phyloP scores from a whole-genome alignment of 1,140 invertebrate species.

The Agrypnia vestita region DNA sequence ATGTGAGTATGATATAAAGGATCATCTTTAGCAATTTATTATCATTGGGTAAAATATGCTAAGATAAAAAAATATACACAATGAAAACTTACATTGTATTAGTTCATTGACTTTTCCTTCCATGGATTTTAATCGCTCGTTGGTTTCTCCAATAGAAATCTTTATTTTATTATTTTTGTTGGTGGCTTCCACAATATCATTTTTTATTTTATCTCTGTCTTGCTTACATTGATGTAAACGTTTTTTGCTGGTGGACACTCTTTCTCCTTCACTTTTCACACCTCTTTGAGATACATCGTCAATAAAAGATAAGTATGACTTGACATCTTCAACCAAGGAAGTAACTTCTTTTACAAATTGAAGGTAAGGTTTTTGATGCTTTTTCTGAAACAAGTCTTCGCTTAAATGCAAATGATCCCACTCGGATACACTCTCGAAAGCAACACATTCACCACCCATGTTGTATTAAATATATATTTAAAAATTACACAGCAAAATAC shows the following conservation, averaged over 20 bases:
- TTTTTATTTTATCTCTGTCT: constrained; percentile 20
- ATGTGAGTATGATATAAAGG: too few species aligned
- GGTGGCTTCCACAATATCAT: constrained; percentile 11
- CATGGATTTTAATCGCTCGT: constrained; percentile 17
- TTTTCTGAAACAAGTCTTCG: constrained; percentile 40
- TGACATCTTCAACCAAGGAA: constrained; percentile 19
- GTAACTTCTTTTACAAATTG: constrained; percentile 38
- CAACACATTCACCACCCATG: constrained; percentile 26
- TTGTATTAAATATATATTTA: not conserved
- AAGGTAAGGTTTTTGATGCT: constrained; percentile 22
- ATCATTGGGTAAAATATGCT: too few species aligned
- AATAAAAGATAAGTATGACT: constrained; percentile 25
- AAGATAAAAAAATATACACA: not conserved
- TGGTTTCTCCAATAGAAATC: constrained; percentile 14
- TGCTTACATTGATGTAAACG: constrained; percentile 25
- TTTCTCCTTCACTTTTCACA: constrained; percentile 35
- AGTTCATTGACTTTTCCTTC: constrained; percentile 19
- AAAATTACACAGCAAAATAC: not conserved
- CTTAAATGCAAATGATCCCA: constrained; percentile 38
- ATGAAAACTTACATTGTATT: constrained; percentile 26
- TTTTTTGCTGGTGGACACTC: constrained; percentile 33
- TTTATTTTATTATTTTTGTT: constrained; percentile 25
- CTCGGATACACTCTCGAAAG: constrained; percentile 24
- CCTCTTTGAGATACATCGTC: constrained; percentile 17
- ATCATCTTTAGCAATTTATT: too few species aligned